These are phyloP conservation scores for Pheosia tremula DNA, from an alignment of 2,888 invertebrate species.

Conservation along the genomic window DNA sequence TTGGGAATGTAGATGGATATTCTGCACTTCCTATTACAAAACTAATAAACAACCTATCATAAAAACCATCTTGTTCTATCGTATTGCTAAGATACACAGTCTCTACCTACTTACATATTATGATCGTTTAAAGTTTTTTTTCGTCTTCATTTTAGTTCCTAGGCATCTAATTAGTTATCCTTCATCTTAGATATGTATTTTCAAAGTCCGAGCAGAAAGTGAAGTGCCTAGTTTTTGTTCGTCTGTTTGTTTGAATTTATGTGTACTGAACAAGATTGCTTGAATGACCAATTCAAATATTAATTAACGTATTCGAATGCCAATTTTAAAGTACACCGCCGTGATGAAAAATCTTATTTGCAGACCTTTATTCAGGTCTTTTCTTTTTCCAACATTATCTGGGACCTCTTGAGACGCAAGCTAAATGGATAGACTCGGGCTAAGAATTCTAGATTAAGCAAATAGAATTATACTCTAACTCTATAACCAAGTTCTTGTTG, in stretches of 20 bases:
- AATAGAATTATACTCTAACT: too few relatives aligned
- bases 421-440: not conserved
- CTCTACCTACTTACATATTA: conserved; percentile 12
- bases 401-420: not conserved
- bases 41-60: conserved; percentile 19
- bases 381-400: not conserved
- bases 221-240: conserved; percentile 24
- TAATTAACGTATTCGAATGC: conserved; percentile 1
- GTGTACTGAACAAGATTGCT: conserved; percentile 14
- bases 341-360: not conserved
- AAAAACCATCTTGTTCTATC: conserved; percentile 16
- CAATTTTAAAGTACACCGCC: not conserved
- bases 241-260: conserved; percentile 28
- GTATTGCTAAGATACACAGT: conserved; percentile 29
- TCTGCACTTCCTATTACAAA: conserved; percentile 42
- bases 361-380: not conserved
- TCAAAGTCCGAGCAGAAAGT: conserved; percentile 29
- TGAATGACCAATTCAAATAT: conserved; percentile 21
- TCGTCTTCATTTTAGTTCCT: conserved; percentile 12
- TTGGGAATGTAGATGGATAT: conserved; percentile 38
- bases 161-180: conserved; percentile 28
- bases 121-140: not conserved
- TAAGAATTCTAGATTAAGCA: too few relatives aligned
- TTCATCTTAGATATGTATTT: conserved; percentile 18
- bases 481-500: too few relatives aligned